A percentile compares a stretch with the other conserved stretches of the same genome.
Evolutionary conservation across 2,113 vertebrate species (phyloP).

Genomic region (Gallinago media): DNA sequence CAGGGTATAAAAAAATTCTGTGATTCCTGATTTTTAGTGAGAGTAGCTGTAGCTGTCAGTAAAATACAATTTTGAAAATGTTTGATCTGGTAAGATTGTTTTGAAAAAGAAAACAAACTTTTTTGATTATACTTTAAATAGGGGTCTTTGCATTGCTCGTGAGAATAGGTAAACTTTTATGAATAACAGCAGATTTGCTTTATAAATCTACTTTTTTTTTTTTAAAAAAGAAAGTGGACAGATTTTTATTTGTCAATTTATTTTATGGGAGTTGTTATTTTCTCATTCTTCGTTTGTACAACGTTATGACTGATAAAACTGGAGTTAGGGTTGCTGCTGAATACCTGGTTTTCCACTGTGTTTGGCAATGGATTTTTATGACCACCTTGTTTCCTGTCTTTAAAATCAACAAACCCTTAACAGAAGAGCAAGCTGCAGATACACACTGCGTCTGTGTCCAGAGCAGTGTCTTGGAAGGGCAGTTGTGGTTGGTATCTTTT

Average conservation of each 20-base stretch:
- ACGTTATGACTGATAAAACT: background rate
- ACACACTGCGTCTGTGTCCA: background rate
- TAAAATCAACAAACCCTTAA: background rate
- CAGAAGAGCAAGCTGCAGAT: background rate
- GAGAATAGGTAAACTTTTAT: background rate
- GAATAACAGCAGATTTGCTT: background rate
- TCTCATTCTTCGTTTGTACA: background rate
- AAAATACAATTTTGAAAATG: background rate
- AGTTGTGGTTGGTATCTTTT: background rate
- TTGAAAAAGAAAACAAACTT: background rate
- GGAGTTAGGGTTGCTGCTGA: background rate
- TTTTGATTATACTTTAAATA: background rate
- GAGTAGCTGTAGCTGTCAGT: background rate
- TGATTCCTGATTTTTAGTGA: background rate
- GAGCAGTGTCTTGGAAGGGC: background rate
- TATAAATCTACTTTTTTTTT: background rate
- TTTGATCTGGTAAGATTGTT: background rate
- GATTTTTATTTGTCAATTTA: background rate
- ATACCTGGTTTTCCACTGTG: background rate
- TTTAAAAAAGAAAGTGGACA: background rate
- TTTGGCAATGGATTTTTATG: background rate
- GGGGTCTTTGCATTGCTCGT: accelerated
- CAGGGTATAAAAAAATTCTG: background rate
- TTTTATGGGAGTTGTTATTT: background rate
- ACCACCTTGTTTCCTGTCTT: background rate